Conservation (phyloP, 2,113 vertebrate genomes). For the human (Homo sapiens) region GRCh38 chr16:50643001-50643500, state of each 20-base stretch:
- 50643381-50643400: neutral
- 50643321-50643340: neutral
- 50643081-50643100: neutral
- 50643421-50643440: neutral
- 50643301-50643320: neutral
- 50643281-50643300: neutral
- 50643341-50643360: neutral
- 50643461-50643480: neutral
- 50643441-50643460: neutral
- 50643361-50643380: neutral
- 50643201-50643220: neutral
- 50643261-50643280: neutral
- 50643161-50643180: neutral
- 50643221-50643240: neutral
- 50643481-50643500: no score
- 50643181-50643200: accelerated
- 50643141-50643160: neutral
- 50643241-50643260: neutral
- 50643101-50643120: neutral
- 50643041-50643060: neutral
- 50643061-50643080: neutral
- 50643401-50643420: neutral
- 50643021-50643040: neutral
- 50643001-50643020: neutral
- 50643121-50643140: neutral